Base-by-base conservation (phyloP, 2,113 vertebrate species). In the Ciconia stormi region DNA sequence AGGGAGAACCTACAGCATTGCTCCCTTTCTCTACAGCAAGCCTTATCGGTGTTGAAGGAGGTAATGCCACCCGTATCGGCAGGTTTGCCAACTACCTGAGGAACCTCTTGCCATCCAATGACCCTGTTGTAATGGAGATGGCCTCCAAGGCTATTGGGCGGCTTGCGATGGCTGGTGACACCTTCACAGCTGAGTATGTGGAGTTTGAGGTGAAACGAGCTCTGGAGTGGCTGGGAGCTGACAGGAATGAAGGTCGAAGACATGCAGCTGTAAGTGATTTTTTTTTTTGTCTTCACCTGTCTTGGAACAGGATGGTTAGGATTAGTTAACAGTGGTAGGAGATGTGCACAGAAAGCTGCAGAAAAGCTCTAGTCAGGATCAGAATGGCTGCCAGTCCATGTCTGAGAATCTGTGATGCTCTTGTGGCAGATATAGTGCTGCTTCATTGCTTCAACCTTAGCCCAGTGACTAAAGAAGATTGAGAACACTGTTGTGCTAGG, bases 141-240 rank as follows among this genome's bases (percentile, higher is more conserved):
- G 99, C 99, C 15, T 99, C 99, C 76, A 99, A 99, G 97, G 99
- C 99, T 80, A 99, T 99, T 4, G 99, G 99, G 30, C 98, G 99
- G 72, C 98, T 99, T 6, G 99, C 99, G 0, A 99, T 99, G 99
- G 99, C 99, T 3, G 99, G 99, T 26, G 99, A 99, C 97, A 99
- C 99, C 76, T 99, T 99, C 86, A 99, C 99, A 1, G 99, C 99
- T 0, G 99, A 99, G 79, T 99, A 99, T 30, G 99, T 99, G 97
- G 99, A 99, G 97, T 99, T 99, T 95, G 99, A 99, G 91, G 99
- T 99, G 97, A 99, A 99, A 95, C 98, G 99, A 95, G 99, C 99
- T 44, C 98, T 99, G 97, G 99, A 99, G 73, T 99, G 99, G 99
- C 98, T 99, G 93, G 99, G 99, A 87, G 99, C 99, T 11, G 99